These are phyloP conservation scores for Chlorocebus sabaeus DNA, from an alignment of 2,113 vertebrate species.

Conservation along the genomic window DNA sequence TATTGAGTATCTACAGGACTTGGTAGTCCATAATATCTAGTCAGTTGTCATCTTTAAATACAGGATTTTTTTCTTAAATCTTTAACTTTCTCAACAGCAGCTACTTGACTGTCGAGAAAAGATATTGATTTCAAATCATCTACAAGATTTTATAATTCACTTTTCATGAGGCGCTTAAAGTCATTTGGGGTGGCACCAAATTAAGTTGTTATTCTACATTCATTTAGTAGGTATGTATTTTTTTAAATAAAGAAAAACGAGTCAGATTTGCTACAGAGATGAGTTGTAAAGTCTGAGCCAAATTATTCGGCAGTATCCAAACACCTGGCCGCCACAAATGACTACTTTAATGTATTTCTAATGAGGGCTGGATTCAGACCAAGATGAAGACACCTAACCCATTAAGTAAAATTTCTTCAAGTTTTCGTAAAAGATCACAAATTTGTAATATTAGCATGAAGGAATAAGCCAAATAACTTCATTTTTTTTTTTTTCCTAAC, in stretches of 20 bases:
- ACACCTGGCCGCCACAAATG: slow-evolving; percentile 54
- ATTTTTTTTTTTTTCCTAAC: not conserved
- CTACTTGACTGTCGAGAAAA: not conserved
- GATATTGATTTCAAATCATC: not conserved
- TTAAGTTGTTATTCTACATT: not conserved
- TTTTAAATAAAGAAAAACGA: slow-evolving; percentile 30
- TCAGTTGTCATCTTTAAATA: too few species aligned
- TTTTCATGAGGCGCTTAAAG: not conserved
- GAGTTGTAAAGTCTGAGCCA: not conserved
- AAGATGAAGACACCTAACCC: slow-evolving; percentile 22
- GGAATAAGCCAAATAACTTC: not conserved
- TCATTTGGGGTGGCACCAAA: not conserved
- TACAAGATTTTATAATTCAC: not conserved
- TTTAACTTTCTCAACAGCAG: not conserved
- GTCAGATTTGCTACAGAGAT: slow-evolving; percentile 1
- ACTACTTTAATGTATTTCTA: slow-evolving; percentile 65
- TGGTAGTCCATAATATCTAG: too few species aligned
- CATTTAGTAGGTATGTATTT: not conserved
- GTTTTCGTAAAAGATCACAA: slow-evolving; percentile 40
- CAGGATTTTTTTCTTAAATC: not conserved
- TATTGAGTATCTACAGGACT: not conserved
- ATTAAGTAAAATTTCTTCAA: not conserved
- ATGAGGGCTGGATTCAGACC: slow-evolving; percentile 54
- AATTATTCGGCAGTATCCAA: slow-evolving; percentile 35
- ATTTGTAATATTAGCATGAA: slow-evolving; percentile 27